A percentile compares a stretch with the other conserved stretches of the same genome.
phyloP scores from a whole-genome alignment of 2,888 invertebrate species.

The Stenoptilia bipunctidactyla region DNA sequence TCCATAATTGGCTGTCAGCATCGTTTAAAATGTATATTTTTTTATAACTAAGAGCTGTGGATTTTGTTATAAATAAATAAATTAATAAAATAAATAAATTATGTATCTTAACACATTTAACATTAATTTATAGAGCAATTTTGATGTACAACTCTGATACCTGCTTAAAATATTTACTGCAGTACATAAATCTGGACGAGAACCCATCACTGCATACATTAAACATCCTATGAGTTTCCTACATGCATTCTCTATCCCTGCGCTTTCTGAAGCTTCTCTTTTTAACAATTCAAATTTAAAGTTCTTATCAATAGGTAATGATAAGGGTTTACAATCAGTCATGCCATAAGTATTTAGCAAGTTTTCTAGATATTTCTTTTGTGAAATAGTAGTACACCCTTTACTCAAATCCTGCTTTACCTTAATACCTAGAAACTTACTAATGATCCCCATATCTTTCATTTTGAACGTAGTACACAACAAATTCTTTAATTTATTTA shows the following conservation, averaged over 20 bases:
- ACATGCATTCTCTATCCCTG: not conserved
- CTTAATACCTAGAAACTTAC: not conserved
- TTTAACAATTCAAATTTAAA: not conserved
- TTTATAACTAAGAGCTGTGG: too few relatives aligned
- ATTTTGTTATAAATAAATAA: too few relatives aligned
- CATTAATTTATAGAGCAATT: constrained; percentile 9
- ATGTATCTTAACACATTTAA: constrained; percentile 15
- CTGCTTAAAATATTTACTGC: constrained; percentile 5
- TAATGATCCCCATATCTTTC: too few relatives aligned
- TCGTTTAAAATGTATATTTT: too few relatives aligned
- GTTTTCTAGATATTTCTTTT: not conserved
- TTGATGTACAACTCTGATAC: constrained; percentile 6
- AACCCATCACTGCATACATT: not conserved
- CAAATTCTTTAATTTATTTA: too few relatives aligned
- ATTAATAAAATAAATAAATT: too few relatives aligned
- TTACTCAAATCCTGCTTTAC: not conserved
- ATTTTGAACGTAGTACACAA: too few relatives aligned
- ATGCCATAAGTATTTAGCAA: not conserved
- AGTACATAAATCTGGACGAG: not conserved
- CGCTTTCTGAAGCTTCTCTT: not conserved
- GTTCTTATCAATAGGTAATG: not conserved
- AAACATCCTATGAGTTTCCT: not conserved
- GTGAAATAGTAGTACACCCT: not conserved
- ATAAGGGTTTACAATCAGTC: not conserved
- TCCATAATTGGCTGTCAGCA: too few relatives aligned